Conservation (phyloP, 1,140 invertebrate species). For the Drosophila tropicalis region DNA sequence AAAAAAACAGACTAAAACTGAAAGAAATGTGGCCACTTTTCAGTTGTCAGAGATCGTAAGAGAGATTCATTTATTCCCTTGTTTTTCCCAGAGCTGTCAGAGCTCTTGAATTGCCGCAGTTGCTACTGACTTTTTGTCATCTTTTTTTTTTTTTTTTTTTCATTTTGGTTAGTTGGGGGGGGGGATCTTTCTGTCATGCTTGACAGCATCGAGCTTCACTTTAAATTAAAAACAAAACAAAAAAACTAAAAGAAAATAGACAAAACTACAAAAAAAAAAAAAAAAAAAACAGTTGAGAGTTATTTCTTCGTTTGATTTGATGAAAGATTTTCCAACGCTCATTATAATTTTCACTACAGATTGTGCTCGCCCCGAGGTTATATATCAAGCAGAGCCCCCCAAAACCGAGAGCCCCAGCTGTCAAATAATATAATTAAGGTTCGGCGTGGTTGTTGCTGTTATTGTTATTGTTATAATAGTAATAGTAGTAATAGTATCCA, state of each 20-base stretch:
- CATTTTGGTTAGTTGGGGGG: background rate
- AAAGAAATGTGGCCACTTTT: slow-evolving; percentile 79
- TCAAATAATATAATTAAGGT: slow-evolving; percentile 78
- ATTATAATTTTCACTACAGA: slow-evolving; percentile 74
- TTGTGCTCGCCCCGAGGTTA: slow-evolving; percentile 55
- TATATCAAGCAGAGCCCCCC: slow-evolving; percentile 47
- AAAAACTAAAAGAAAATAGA: background rate
- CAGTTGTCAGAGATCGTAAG: slow-evolving; percentile 64
- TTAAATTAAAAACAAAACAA: slow-evolving; percentile 60
- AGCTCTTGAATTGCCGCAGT: slow-evolving; percentile 40
- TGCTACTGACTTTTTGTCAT: slow-evolving; percentile 64
- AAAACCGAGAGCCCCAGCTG: slow-evolving; percentile 38
- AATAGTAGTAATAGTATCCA: slow-evolving; percentile 61
- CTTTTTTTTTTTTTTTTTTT: slow-evolving; percentile 25
- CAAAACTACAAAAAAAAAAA: background rate
- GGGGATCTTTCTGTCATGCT: slow-evolving; percentile 54
- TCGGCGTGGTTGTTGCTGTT: slow-evolving; percentile 53
- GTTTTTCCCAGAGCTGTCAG: slow-evolving; percentile 74
- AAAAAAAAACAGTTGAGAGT: slow-evolving; percentile 2
- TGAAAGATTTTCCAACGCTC: slow-evolving; percentile 60
- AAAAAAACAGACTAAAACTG: slow-evolving; percentile 39
- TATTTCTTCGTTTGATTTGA: slow-evolving; percentile 31
- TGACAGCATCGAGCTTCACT: slow-evolving; percentile 70
- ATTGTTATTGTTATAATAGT: background rate
- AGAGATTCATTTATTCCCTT: slow-evolving; percentile 23